phyloP scores from a whole-genome alignment of 2,113 vertebrate species.

The Scomber colias region DNA sequence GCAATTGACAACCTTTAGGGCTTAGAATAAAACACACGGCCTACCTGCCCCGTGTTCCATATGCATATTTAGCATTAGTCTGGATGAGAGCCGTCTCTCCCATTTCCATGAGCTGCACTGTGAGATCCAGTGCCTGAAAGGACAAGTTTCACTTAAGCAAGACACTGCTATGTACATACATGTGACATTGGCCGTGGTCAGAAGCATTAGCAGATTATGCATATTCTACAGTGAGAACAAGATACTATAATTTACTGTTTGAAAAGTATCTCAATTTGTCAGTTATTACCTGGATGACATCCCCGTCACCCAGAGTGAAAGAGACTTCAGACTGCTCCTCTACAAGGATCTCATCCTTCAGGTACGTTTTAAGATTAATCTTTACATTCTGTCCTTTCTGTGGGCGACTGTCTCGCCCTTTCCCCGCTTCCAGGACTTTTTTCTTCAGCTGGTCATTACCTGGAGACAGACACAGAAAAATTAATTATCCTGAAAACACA shows the following conservation, averaged over 20 bases:
- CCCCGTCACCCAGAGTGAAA: slow-evolving; percentile 94
- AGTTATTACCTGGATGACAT: slow-evolving; percentile 91
- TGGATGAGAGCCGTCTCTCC: slow-evolving; percentile 89
- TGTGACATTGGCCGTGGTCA: background rate
- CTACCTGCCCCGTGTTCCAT: slow-evolving; percentile 91
- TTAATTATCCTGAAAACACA: background rate
- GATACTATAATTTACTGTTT: background rate
- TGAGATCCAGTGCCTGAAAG: slow-evolving; percentile 92
- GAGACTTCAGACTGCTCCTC: slow-evolving; percentile 84
- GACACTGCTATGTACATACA: background rate
- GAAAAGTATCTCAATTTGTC: background rate
- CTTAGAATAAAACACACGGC: background rate
- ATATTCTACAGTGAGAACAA: background rate
- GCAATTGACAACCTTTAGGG: background rate
- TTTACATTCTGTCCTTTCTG: slow-evolving; percentile 91
- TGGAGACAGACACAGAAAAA: slow-evolving; percentile 54
- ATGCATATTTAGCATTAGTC: slow-evolving; percentile 93
- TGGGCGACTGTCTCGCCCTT: slow-evolving; percentile 86
- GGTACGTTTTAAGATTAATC: slow-evolving; percentile 84
- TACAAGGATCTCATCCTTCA: slow-evolving; percentile 86
- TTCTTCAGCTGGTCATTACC: slow-evolving; percentile 92
- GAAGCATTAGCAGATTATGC: background rate
- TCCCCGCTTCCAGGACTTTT: slow-evolving; percentile 88
- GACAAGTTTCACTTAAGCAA: background rate
- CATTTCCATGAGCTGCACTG: slow-evolving; percentile 92